Conservation (phyloP, 2,113 vertebrate genomes). For the Gila orcuttii region DNA sequence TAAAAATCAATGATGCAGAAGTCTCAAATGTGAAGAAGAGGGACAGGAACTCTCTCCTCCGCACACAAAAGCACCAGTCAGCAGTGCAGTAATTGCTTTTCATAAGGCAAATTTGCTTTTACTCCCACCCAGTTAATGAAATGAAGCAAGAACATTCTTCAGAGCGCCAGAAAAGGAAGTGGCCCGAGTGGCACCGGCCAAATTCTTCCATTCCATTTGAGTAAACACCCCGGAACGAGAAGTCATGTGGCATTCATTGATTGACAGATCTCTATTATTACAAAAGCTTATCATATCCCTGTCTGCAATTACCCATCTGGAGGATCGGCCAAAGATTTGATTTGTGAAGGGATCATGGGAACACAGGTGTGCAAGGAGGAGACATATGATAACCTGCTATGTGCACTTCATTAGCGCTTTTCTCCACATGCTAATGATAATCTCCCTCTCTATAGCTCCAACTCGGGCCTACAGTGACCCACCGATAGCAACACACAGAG, state of each 20-base stretch:
- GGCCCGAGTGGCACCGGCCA: conserved; percentile 87
- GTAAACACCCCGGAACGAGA: conserved; percentile 83
- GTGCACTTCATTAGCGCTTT: conserved; percentile 62
- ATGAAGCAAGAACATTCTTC: conserved; percentile 92
- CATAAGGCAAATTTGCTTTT: conserved; percentile 98
- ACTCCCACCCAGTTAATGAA: conserved; percentile 94
- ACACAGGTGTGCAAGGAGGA: conserved; percentile 60
- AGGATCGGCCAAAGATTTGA: conserved; percentile 79
- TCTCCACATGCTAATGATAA: conserved; percentile 37
- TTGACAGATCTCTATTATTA: conserved; percentile 94
- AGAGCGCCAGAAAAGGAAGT: conserved; percentile 84
- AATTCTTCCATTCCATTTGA: conserved; percentile 86
- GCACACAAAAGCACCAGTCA: conserved; percentile 84
- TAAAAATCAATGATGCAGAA: conserved; percentile 72
- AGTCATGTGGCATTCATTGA: conserved; percentile 77
- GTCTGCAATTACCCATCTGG: conserved; percentile 83
- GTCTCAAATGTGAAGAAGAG: conserved; percentile 75
- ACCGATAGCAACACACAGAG: background rate
- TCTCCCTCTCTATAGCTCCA: background rate
- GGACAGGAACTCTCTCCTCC: conserved; percentile 16
- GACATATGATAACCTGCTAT: conserved; percentile 57
- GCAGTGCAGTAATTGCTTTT: conserved; percentile 96
- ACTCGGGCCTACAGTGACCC: background rate
- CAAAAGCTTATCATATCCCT: conserved; percentile 78
- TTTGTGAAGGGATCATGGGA: conserved; percentile 75